Evolutionary conservation across 2,113 vertebrate genomes (phyloP).

Genomic region (Equus przewalskii): DNA sequence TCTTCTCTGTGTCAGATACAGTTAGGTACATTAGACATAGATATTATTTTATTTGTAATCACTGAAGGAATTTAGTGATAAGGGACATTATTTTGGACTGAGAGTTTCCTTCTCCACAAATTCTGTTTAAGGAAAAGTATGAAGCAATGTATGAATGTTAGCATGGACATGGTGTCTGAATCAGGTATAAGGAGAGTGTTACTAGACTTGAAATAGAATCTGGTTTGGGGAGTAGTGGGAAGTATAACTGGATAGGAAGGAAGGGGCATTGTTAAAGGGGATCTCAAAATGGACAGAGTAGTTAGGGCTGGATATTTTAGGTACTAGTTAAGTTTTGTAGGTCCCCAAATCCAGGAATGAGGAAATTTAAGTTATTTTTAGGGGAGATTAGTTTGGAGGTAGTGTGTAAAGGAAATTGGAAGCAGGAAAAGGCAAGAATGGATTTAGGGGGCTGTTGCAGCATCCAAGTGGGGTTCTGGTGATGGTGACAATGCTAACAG

Average conservation of each 20-base stretch:
- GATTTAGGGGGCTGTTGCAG: neutral
- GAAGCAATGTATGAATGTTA: neutral
- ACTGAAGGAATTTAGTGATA: conserved; percentile 19
- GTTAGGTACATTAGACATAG: neutral
- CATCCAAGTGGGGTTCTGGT: neutral
- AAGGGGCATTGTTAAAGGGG: neutral
- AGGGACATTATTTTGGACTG: neutral
- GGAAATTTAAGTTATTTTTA: neutral
- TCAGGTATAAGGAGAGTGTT: neutral
- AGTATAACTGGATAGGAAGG: neutral
- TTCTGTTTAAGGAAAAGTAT: neutral
- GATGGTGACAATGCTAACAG: neutral
- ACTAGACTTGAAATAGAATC: neutral
- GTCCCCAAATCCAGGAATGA: neutral
- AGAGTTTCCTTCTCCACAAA: neutral
- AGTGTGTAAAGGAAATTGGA: neutral
- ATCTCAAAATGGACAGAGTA: neutral
- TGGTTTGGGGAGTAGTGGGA: neutral
- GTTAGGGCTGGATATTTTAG: neutral
- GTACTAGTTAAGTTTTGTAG: neutral
- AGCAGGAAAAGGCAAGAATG: neutral
- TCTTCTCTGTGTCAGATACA: neutral
- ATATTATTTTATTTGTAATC: neutral
- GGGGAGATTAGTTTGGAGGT: neutral
- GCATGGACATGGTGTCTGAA: neutral